Evolutionary conservation across 37 sponge, comb jelly and placozoan genomes (phyloP).

Genomic region (Spongilla lacustris): DNA sequence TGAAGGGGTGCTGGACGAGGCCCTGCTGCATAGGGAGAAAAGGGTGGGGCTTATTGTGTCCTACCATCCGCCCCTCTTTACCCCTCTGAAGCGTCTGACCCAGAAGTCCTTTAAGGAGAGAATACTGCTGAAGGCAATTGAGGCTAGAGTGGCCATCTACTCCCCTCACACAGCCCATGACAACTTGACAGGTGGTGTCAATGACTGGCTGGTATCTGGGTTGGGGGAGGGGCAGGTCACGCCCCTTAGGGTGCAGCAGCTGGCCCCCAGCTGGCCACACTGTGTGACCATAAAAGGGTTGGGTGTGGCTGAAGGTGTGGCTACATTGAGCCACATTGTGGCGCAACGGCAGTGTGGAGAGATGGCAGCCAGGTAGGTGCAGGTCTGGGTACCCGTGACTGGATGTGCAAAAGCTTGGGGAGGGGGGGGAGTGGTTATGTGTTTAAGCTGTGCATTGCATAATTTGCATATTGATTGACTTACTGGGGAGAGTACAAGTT

Average conservation of each 20-base stretch:
- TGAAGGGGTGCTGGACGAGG: slow-evolving; percentile 83
- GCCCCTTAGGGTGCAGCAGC: slow-evolving; percentile 22
- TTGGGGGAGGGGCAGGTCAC: slow-evolving; percentile 63
- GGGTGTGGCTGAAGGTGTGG: not conserved
- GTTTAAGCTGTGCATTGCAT: no score
- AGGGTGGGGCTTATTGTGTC: slow-evolving; percentile 66
- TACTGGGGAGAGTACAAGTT: no score
- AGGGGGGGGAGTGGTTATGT: no score
- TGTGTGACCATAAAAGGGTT: slow-evolving; percentile 4
- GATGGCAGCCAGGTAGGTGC: not conserved
- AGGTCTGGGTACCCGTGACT: not conserved
- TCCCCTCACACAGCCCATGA: slow-evolving; percentile 96
- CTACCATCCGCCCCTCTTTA: slow-evolving; percentile 97
- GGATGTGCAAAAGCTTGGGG: no score
- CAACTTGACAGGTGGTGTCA: slow-evolving; percentile 80
- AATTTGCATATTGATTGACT: no score
- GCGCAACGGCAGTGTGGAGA: slow-evolving; percentile 1
- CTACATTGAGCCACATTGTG: not conserved
- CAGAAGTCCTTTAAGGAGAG: slow-evolving; percentile 82
- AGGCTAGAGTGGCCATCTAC: slow-evolving; percentile 80
- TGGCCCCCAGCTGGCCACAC: not conserved
- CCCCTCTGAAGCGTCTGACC: slow-evolving; percentile 82
- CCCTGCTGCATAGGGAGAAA: slow-evolving; percentile 3
- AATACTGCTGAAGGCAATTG: slow-evolving; percentile 79
- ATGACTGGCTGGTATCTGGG: slow-evolving; percentile 90